Percentiles rank a stretch among this genome's conserved stretches.
Conservation (phyloP, 2,113 vertebrate species). For the Paramormyrops kingsleyae region DNA sequence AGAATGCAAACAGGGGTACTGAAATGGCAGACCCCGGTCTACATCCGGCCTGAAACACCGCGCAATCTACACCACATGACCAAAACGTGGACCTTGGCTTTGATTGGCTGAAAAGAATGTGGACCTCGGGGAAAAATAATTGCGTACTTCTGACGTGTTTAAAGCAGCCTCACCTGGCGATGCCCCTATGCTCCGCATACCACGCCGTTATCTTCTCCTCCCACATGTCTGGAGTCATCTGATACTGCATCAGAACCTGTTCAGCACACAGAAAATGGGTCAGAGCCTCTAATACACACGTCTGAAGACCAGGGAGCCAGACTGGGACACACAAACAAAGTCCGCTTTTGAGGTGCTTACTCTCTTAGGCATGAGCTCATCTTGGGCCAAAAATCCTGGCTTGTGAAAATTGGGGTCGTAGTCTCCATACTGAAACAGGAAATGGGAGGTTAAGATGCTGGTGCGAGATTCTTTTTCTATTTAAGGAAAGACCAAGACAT, state of each 20-base stretch:
- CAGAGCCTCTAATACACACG: neutral
- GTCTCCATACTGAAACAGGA: constrained; percentile 70
- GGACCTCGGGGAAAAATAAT: neutral
- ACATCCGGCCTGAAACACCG: neutral
- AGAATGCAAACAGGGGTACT: neutral
- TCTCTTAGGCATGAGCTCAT: constrained; percentile 80
- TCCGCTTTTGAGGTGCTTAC: constrained; percentile 52
- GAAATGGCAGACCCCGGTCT: neutral
- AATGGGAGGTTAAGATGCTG: neutral
- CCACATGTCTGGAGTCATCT: constrained; percentile 93
- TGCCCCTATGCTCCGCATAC: constrained; percentile 85
- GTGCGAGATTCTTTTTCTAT: neutral
- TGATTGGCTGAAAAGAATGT: neutral
- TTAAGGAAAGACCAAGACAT: neutral
- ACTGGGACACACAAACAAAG: neutral
- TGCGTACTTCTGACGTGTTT: neutral
- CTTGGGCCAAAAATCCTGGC: constrained; percentile 78
- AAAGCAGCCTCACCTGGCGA: constrained; percentile 68
- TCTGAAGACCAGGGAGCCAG: neutral
- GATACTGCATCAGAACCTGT: constrained; percentile 88
- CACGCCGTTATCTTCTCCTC: constrained; percentile 90
- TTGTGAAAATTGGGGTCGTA: constrained; percentile 82
- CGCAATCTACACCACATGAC: neutral
- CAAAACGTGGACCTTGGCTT: neutral
- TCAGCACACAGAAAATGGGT: neutral